Evolutionary conservation across 2,797 vertebrate species (phyloP).

Genomic region (Yasuhikotakia modesta): DNA sequence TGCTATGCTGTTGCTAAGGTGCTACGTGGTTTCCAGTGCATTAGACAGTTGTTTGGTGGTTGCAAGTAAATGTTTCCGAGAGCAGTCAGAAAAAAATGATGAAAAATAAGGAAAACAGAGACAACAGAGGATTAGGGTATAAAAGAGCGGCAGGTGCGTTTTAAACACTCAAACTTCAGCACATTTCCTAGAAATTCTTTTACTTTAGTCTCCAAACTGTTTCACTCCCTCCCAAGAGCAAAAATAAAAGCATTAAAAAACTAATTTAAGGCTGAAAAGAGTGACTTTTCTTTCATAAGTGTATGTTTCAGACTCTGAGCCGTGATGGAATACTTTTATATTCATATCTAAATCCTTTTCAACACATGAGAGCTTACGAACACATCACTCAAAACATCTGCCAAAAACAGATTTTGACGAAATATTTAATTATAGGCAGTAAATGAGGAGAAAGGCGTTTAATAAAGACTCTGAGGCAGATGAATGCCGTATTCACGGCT

Average conservation of each 20-base stretch:
- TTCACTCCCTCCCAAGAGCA: conserved; percentile 67
- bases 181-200: conserved; percentile 70
- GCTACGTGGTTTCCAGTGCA: background rate
- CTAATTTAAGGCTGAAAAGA: conserved; percentile 62
- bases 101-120: conserved; percentile 25
- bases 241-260: conserved; percentile 50
- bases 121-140: conserved; percentile 59
- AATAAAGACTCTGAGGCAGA: conserved; percentile 74
- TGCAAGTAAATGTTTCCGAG: background rate
- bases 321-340: conserved; percentile 51
- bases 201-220: conserved; percentile 65
- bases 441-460: conserved; percentile 79
- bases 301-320: conserved; percentile 47
- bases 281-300: conserved; percentile 59
- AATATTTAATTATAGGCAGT: conserved; percentile 80
- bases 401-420: conserved; percentile 70
- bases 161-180: conserved; percentile 46
- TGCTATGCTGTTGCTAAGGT: background rate
- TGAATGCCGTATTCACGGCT: conserved; percentile 82
- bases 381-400: conserved; percentile 78
- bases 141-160: conserved; percentile 80
- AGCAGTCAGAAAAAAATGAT: no score
- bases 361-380: conserved; percentile 73
- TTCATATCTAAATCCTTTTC: conserved; percentile 62
- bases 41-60: background rate